These are phyloP conservation scores for Vulpes vulpes DNA, from an alignment of 2,113 vertebrate genomes.

Conservation along the genomic window DNA sequence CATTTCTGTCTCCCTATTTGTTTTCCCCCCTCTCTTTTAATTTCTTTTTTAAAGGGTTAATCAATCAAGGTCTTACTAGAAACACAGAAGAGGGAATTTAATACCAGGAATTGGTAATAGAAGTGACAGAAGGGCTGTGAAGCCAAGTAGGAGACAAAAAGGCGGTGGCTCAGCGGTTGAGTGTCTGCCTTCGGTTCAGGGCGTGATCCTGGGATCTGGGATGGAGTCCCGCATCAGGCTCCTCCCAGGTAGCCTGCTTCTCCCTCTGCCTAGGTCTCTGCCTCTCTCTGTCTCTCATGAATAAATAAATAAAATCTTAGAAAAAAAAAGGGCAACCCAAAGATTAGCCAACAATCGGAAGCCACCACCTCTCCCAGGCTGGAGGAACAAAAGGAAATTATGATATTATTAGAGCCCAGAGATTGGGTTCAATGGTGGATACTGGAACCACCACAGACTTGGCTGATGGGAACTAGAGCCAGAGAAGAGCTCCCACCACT, in stretches of 20 bases:
- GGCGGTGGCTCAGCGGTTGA: not conserved
- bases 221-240: too few species aligned
- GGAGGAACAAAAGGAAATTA: not conserved
- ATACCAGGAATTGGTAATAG: conserved; percentile 27
- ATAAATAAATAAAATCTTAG: too few species aligned
- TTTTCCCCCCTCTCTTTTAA: not conserved
- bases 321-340: too few species aligned
- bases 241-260: too few species aligned
- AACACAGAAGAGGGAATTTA: conserved; percentile 57
- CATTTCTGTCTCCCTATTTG: not conserved
- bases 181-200: too few species aligned
- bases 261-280: too few species aligned
- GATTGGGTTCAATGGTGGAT: not conserved
- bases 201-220: too few species aligned
- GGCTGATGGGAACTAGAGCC: not conserved
- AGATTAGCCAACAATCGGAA: not conserved
- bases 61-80: conserved; percentile 27
- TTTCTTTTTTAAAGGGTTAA: conserved; percentile 33
- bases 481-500: not conserved
- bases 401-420: not conserved
- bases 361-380: not conserved
- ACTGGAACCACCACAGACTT: not conserved
- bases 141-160: conserved; percentile 50
- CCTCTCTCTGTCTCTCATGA: too few species aligned
- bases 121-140: not conserved